These are phyloP conservation scores for Miniopterus natalensis DNA, from an alignment of 2,113 vertebrate genomes.

Conservation along the genomic window DNA sequence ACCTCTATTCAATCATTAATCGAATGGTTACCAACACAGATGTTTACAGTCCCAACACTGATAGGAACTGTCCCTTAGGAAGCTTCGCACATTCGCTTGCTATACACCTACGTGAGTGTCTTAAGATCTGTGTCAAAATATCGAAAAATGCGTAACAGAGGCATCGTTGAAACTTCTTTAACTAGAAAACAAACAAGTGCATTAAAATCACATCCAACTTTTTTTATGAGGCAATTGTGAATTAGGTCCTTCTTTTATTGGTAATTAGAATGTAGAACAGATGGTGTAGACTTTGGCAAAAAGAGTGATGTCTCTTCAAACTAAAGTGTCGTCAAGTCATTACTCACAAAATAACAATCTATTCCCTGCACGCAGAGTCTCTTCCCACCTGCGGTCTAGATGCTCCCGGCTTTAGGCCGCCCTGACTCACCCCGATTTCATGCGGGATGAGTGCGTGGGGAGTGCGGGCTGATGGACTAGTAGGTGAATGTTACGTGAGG, in stretches of 20 bases:
- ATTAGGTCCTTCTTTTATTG: slow-evolving; percentile 71
- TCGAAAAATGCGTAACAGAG: slow-evolving; percentile 60
- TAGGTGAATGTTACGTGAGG: neutral
- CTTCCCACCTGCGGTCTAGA: neutral
- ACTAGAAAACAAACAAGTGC: slow-evolving; percentile 58
- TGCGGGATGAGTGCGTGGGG: neutral
- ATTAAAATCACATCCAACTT: slow-evolving; percentile 66
- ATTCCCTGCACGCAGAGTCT: slow-evolving; percentile 14
- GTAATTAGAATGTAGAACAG: slow-evolving; percentile 68
- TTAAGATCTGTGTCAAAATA: slow-evolving; percentile 64
- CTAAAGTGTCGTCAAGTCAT: slow-evolving; percentile 49
- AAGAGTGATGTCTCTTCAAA: slow-evolving; percentile 68
- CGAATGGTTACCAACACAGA: neutral
- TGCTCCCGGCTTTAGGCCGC: neutral
- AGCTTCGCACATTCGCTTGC: neutral
- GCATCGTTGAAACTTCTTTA: slow-evolving; percentile 60
- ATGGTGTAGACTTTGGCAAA: slow-evolving; percentile 60
- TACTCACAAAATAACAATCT: slow-evolving; percentile 61
- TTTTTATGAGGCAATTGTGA: slow-evolving; percentile 66
- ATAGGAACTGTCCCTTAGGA: neutral
- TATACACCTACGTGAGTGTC: neutral
- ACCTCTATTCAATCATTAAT: neutral
- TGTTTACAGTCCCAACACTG: neutral
- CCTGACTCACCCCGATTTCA: neutral
- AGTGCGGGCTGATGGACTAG: neutral